Evolutionary conservation across 2,888 invertebrate genomes (phyloP).

Genomic region (Melangyna quadrimaculata): DNA sequence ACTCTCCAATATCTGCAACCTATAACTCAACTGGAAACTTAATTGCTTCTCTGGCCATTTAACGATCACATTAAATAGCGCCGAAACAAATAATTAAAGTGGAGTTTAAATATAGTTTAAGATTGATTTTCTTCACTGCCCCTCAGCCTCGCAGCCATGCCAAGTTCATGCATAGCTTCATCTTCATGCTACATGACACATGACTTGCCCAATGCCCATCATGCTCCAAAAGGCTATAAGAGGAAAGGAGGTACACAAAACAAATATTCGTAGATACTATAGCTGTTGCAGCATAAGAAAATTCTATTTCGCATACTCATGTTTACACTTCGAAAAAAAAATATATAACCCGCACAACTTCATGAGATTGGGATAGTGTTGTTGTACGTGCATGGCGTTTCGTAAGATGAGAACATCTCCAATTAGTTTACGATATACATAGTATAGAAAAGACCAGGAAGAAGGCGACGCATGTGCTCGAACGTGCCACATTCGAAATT

Average conservation of each 20-base stretch:
- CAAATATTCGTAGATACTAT: background rate
- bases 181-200: constrained; percentile 26
- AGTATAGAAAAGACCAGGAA: constrained; percentile 43
- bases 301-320: constrained; percentile 58
- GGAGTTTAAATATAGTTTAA: constrained; percentile 73
- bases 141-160: background rate
- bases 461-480: constrained; percentile 69
- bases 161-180: background rate
- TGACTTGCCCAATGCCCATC: constrained; percentile 8
- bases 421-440: constrained; percentile 42
- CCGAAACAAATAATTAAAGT: constrained; percentile 75
- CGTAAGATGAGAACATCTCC: constrained; percentile 68
- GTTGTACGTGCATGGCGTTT: constrained; percentile 70
- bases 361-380: constrained; percentile 29
- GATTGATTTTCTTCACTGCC: constrained; percentile 54
- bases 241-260: background rate
- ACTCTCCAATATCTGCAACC: constrained; percentile 48
- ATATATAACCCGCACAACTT: constrained; percentile 15
- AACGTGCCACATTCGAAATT: constrained; percentile 68
- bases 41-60: constrained; percentile 73
- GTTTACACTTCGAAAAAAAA: constrained; percentile 48
- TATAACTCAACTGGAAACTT: constrained; percentile 67
- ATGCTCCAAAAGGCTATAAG: background rate
- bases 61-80: constrained; percentile 76
- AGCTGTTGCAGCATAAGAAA: constrained; percentile 3